A percentile compares a stretch with the other conserved stretches of the same genome.
phyloP scores from a whole-genome alignment of 1,140 invertebrate species.

The Micrasema longulum region DNA sequence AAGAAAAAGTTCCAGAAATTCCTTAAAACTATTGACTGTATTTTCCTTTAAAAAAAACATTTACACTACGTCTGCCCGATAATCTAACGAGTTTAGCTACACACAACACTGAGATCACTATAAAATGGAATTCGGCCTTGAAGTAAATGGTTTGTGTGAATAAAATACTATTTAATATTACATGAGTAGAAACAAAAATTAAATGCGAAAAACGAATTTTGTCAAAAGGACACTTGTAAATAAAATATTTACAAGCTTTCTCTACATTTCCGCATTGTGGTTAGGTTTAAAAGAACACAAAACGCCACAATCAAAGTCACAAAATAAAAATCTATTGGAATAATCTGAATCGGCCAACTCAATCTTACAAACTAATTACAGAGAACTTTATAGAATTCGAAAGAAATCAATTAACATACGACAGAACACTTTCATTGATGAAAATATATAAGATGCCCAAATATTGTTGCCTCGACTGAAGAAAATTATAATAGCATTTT shows the following conservation, averaged over 20 bases:
- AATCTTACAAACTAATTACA: slow-evolving; percentile 9
- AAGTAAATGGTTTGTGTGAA: neutral
- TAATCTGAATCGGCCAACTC: neutral
- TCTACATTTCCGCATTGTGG: too few relatives aligned
- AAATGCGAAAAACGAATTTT: too few relatives aligned
- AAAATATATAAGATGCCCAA: neutral
- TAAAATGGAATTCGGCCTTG: slow-evolving; percentile 50
- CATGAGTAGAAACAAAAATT: slow-evolving; percentile 1
- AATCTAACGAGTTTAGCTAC: slow-evolving; percentile 40
- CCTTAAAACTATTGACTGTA: slow-evolving; percentile 35
- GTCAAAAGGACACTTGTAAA: neutral
- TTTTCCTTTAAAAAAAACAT: neutral
- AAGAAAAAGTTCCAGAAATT: neutral
- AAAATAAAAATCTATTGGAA: neutral
- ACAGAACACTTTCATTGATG: neutral
- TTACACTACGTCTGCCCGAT: neutral
- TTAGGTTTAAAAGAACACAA: neutral
- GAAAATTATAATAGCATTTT: neutral
- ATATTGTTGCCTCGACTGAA: neutral
- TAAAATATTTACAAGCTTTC: slow-evolving; percentile 1
- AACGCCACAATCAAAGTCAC: neutral
- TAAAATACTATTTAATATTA: neutral
- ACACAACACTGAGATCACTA: slow-evolving; percentile 53
- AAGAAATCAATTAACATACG: neutral
- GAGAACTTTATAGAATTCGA: neutral